phyloP scores from a whole-genome alignment of 2,888 invertebrate genomes.

The Agriotes lineatus region DNA sequence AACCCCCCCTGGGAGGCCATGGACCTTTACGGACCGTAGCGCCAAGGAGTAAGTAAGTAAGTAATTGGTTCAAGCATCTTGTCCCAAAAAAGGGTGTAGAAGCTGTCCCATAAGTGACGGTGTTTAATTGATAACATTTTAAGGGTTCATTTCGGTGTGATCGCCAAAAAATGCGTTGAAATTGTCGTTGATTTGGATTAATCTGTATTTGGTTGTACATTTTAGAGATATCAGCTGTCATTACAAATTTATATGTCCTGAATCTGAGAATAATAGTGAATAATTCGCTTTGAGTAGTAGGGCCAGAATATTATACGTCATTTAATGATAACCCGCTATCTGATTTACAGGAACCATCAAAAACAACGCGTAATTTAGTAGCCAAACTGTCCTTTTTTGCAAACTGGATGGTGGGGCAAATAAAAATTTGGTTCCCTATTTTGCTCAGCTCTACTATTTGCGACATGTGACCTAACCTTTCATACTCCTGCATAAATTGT shows the following conservation, averaged over 20 bases:
- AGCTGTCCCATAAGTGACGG: slow-evolving; percentile 48
- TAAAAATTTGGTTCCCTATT: neutral
- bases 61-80: too few species aligned
- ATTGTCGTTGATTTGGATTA: slow-evolving; percentile 43
- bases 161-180: slow-evolving; percentile 50
- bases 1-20: neutral
- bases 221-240: slow-evolving; percentile 53
- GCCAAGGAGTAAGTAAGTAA: too few species aligned
- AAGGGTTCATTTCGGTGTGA: slow-evolving; percentile 33
- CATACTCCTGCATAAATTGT: slow-evolving; percentile 19
- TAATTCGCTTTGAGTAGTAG: slow-evolving; percentile 50
- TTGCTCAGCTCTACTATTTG: neutral
- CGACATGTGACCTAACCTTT: slow-evolving; percentile 5
- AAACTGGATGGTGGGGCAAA: slow-evolving; percentile 57
- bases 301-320: slow-evolving; percentile 51
- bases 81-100: too few species aligned
- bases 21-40: neutral
- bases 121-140: slow-evolving; percentile 44
- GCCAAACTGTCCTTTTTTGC: slow-evolving; percentile 49
- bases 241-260: slow-evolving; percentile 48
- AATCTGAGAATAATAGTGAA: slow-evolving; percentile 52
- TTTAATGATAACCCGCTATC: slow-evolving; percentile 50
- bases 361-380: slow-evolving; percentile 51
- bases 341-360: slow-evolving; percentile 51
- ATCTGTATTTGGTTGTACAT: slow-evolving; percentile 55